Evolutionary conservation across 2,888 invertebrate genomes (phyloP).

Genomic region (Meteorus cinctellus): DNA sequence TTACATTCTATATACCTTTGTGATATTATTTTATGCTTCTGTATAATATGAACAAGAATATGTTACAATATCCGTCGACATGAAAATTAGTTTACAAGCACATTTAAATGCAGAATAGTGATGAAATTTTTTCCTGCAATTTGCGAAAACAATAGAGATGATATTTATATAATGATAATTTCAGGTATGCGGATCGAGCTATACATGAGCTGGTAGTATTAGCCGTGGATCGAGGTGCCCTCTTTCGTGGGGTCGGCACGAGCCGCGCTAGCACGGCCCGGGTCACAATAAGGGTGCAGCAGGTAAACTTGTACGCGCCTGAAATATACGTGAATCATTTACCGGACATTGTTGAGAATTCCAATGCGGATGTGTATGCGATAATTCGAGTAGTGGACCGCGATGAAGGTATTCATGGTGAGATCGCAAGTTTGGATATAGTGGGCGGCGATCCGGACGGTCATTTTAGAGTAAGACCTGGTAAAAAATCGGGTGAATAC

Average conservation of each 20-base stretch:
- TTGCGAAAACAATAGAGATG: not conserved
- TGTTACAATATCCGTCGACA: not conserved
- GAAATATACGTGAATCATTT: slow-evolving; percentile 87
- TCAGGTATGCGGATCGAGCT: slow-evolving; percentile 79
- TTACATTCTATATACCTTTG: slow-evolving; percentile 11
- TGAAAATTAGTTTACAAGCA: slow-evolving; percentile 3
- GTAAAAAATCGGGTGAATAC: slow-evolving; percentile 78
- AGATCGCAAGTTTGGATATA: slow-evolving; percentile 87
- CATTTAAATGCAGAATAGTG: not conserved
- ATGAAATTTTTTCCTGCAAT: not conserved
- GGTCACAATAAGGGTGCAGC: slow-evolving; percentile 83
- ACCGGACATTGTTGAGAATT: slow-evolving; percentile 87
- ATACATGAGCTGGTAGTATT: slow-evolving; percentile 85
- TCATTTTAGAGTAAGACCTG: slow-evolving; percentile 85
- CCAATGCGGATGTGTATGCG: slow-evolving; percentile 90
- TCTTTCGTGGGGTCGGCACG: slow-evolving; percentile 75
- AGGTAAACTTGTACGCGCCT: slow-evolving; percentile 90
- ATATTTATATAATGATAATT: slow-evolving; percentile 8
- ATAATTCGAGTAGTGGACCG: slow-evolving; percentile 89
- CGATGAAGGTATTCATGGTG: slow-evolving; percentile 89
- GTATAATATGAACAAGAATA: not conserved
- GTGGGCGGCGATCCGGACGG: slow-evolving; percentile 93
- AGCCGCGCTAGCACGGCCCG: slow-evolving; percentile 83
- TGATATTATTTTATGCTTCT: not conserved
- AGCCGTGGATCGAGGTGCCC: slow-evolving; percentile 88